Evolutionary conservation across 2,797 vertebrate species (phyloP).

Genomic region (Xiphophorus birchmanni): DNA sequence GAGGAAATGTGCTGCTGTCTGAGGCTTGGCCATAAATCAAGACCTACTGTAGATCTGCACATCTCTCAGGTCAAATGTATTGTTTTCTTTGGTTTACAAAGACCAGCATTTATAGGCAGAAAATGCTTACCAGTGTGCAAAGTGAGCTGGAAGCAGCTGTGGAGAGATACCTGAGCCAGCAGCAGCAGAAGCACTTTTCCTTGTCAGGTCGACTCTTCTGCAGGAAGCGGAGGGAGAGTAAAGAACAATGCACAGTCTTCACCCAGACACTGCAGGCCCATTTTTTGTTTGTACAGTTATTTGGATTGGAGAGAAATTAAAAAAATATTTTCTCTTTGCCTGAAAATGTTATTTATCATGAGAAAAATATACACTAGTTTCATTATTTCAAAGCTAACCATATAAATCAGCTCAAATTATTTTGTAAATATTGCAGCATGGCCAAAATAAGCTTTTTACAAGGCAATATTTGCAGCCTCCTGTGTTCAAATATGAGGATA

Average conservation of each 20-base stretch:
- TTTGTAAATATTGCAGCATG: background rate
- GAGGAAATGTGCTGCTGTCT: background rate
- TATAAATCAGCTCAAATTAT: background rate
- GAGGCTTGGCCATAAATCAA: conserved; percentile 40
- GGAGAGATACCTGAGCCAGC: conserved; percentile 26
- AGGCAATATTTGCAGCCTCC: background rate
- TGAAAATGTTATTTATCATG: background rate
- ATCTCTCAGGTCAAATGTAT: background rate
- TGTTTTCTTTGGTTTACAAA: conserved; percentile 1
- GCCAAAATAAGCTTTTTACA: background rate
- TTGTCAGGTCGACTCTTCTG: conserved; percentile 56
- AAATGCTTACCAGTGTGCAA: conserved; percentile 51
- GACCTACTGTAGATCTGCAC: background rate
- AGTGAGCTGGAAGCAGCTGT: conserved; percentile 30
- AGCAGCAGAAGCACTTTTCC: conserved; percentile 38
- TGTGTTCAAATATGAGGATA: background rate
- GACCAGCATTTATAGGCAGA: conserved; percentile 40
- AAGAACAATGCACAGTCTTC: conserved; percentile 17
- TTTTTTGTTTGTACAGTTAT: background rate
- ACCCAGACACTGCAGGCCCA: background rate
- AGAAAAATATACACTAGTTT: background rate
- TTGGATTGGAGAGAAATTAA: background rate
- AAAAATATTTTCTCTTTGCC: background rate
- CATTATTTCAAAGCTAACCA: background rate
- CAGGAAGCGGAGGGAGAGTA: conserved; percentile 29